These are phyloP conservation scores for Suillia variegata DNA, from an alignment of 2,888 invertebrate species.

Conservation along the genomic window DNA sequence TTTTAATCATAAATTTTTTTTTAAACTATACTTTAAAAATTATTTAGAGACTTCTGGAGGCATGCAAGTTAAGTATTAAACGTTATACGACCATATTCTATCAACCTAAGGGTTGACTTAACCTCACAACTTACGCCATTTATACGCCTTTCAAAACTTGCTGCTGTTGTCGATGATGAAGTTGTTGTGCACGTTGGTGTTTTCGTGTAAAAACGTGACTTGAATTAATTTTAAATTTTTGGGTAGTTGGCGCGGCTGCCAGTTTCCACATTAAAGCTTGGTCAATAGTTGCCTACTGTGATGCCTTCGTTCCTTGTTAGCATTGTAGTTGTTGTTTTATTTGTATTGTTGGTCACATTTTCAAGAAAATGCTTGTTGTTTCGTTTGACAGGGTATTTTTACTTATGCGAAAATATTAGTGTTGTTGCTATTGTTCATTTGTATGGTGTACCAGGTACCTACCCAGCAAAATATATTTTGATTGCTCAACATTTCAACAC, in stretches of 20 bases:
- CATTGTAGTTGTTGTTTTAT: neutral
- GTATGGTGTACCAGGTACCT: no score
- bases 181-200: constrained; percentile 1
- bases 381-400: neutral
- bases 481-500: no score
- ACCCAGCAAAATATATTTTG: no score
- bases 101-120: no score
- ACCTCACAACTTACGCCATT: no score
- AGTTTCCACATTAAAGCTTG: neutral
- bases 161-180: constrained; percentile 7
- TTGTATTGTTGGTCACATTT: no score
- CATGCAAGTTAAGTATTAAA: no score
- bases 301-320: neutral
- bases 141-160: no score
- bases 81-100: no score
- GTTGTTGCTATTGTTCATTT: neutral
- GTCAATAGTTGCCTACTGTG: neutral
- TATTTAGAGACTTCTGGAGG: no score
- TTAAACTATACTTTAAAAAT: no score
- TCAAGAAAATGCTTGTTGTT: neutral
- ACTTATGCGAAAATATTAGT: neutral
- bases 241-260: neutral
- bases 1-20: no score
- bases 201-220: constrained; percentile 4
- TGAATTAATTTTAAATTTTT: neutral